Evolutionary conservation across 2,888 invertebrate genomes (phyloP).

Genomic region (Synergus umbraculus): DNA sequence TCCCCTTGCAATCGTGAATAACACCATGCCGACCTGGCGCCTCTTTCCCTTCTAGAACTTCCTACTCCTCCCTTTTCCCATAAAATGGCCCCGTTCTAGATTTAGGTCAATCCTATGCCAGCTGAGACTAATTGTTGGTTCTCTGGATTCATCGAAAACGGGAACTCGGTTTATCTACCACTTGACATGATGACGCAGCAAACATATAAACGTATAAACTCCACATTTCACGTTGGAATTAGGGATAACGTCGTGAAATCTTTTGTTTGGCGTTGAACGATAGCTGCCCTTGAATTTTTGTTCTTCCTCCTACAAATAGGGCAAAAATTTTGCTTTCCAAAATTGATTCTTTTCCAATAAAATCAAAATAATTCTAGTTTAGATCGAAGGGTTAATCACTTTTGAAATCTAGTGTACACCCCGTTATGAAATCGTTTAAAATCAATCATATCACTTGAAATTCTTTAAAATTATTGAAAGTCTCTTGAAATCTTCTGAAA

Average conservation of each 20-base stretch:
- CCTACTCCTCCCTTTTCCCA: background rate
- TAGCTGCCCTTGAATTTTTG: background rate
- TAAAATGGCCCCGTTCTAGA: constrained; percentile 33
- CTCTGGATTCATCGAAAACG: constrained; percentile 21
- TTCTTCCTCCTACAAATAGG: background rate
- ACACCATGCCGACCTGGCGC: constrained; percentile 30
- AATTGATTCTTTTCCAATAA: background rate
- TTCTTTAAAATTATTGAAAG: no score
- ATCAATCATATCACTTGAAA: no score
- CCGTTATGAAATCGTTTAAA: no score
- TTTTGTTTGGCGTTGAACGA: background rate
- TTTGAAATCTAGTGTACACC: no score
- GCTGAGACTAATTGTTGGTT: constrained; percentile 24
- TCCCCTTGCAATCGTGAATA: constrained; percentile 21
- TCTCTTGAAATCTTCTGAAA: no score
- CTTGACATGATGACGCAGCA: constrained; percentile 30
- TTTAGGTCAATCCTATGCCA: constrained; percentile 38
- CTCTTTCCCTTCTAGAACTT: constrained; percentile 6
- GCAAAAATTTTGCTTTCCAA: background rate
- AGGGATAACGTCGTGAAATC: background rate
- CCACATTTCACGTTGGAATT: background rate
- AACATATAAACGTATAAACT: background rate
- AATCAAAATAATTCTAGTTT: no score
- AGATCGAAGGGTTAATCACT: no score
- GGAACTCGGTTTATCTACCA: constrained; percentile 11